These are phyloP conservation scores for Trachelus iudaicus DNA, from an alignment of 2,888 invertebrate species.

Conservation along the genomic window DNA sequence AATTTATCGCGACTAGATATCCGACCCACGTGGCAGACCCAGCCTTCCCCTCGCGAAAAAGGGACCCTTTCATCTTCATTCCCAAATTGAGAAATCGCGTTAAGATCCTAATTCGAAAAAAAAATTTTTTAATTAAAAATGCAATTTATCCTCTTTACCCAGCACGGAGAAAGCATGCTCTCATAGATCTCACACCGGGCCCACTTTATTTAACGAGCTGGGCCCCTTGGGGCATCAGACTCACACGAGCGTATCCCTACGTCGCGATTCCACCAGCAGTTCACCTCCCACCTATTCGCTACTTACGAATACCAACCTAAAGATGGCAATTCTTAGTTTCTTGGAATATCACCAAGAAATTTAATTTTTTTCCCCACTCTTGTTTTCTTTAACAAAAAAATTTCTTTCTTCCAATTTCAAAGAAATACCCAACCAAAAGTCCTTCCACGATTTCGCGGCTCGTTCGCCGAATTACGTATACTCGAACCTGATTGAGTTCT, in stretches of 20 bases:
- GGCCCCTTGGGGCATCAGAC: not conserved
- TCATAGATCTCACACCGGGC: not conserved
- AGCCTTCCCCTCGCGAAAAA: not conserved
- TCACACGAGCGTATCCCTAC: not conserved
- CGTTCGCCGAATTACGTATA: not conserved
- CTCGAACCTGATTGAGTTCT: not conserved
- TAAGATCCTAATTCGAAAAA: not conserved
- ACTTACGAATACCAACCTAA: not conserved
- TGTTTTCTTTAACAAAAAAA: not conserved
- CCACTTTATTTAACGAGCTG: not conserved
- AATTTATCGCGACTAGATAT: constrained; percentile 1
- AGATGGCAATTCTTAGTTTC: not conserved
- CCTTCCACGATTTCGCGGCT: not conserved
- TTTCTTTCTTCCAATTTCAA: not conserved
- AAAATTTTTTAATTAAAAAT: not conserved
- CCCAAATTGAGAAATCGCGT: too few species aligned
- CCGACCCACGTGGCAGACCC: not conserved
- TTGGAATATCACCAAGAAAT: not conserved
- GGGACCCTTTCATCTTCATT: too few species aligned
- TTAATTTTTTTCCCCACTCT: not conserved
- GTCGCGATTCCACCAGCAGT: not conserved
- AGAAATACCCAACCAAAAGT: not conserved
- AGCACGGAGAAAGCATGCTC: not conserved
- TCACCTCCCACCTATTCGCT: not conserved
- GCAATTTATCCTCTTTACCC: not conserved